These are phyloP conservation scores for Corynorhinus townsendii DNA, from an alignment of 2,113 vertebrate genomes.

Conservation along the genomic window DNA sequence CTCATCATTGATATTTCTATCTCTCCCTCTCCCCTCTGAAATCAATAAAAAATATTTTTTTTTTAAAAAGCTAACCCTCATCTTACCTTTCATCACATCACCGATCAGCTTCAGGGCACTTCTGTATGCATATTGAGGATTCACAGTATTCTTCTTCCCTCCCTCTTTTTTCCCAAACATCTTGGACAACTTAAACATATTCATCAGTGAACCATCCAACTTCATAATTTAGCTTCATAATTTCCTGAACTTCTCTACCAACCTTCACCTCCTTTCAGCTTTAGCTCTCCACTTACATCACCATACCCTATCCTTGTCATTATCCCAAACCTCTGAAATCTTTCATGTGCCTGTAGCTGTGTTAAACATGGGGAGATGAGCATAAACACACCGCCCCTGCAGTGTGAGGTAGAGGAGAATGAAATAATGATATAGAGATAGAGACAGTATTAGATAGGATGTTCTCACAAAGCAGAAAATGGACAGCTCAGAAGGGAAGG, in stretches of 20 bases:
- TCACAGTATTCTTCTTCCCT: background rate
- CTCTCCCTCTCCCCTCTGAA: too few relatives aligned
- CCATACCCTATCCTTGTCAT: background rate
- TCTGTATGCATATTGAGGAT: background rate
- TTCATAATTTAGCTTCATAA: background rate
- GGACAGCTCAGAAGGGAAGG: background rate
- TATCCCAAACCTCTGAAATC: background rate
- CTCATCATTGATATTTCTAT: too few relatives aligned
- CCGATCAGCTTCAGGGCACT: background rate
- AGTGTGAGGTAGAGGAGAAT: background rate
- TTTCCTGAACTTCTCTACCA: background rate
- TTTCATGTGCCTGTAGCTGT: background rate
- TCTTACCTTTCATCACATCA: background rate
- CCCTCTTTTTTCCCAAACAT: background rate
- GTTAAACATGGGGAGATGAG: background rate
- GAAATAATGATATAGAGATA: background rate
- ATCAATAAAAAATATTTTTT: too few relatives aligned
- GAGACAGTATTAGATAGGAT: background rate
- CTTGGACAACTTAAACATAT: background rate
- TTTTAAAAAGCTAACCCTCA: background rate
- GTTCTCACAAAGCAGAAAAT: slow-evolving; percentile 15
- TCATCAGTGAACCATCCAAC: background rate
- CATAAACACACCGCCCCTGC: background rate
- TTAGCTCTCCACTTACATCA: background rate
- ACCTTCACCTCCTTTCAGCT: background rate